Percentiles rank a stretch among this genome's conserved stretches.
These are phyloP conservation scores for Lucinisca nassula DNA, from an alignment of 2,888 invertebrate species.

Conservation along the genomic window DNA sequence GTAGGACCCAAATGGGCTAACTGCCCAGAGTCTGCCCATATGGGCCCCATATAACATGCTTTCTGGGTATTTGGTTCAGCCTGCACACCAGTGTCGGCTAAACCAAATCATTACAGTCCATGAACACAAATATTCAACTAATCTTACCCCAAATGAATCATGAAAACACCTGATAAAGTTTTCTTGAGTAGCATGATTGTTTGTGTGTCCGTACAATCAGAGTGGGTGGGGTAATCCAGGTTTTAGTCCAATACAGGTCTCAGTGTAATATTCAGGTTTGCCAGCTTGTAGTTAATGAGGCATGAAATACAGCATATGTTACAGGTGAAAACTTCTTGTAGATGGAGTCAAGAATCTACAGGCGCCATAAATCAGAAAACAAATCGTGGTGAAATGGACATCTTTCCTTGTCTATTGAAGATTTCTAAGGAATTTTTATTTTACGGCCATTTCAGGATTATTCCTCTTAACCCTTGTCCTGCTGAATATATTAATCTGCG, in stretches of 20 bases:
- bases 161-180: too few relatives aligned
- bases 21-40: too few relatives aligned
- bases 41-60: too few relatives aligned
- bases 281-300: background rate
- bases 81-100: too few relatives aligned
- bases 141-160: too few relatives aligned
- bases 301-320: background rate
- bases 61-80: too few relatives aligned
- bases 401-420: background rate
- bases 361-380: background rate
- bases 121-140: too few relatives aligned
- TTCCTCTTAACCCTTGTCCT: too few relatives aligned
- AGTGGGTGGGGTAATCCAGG: background rate
- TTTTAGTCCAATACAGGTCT: background rate
- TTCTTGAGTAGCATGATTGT: background rate
- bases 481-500: background rate
- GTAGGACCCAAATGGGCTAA: too few relatives aligned
- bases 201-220: background rate
- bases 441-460: too few relatives aligned
- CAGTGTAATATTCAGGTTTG: background rate
- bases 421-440: too few relatives aligned
- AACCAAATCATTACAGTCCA: too few relatives aligned
- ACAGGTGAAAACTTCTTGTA: background rate
- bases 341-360: background rate
- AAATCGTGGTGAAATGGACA: background rate